Percentiles rank a stretch among this genome's conserved stretches.
These are phyloP conservation scores for Eupithecia tripunctaria DNA, from an alignment of 2,888 invertebrate genomes.

Conservation along the genomic window DNA sequence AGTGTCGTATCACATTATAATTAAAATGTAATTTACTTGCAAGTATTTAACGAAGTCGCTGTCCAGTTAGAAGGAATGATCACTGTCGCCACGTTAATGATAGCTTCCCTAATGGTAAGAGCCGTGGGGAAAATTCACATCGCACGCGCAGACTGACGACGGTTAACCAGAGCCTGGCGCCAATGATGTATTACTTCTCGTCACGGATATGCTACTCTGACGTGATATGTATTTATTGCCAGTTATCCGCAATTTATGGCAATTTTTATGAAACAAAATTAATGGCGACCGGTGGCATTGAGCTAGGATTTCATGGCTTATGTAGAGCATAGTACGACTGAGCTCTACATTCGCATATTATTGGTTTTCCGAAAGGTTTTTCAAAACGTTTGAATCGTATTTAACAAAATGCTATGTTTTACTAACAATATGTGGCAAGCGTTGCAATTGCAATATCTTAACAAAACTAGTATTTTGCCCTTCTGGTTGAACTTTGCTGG, in stretches of 20 bases:
- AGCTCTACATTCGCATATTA: neutral
- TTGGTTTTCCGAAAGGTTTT: neutral
- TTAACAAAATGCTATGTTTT: neutral
- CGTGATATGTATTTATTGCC: conserved; percentile 37
- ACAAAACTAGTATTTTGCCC: conserved; percentile 23
- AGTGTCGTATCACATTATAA: conserved; percentile 50
- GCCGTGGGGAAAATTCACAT: conserved; percentile 75
- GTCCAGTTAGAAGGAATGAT: conserved; percentile 63
- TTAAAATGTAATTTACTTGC: conserved; percentile 60
- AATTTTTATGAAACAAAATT: conserved; percentile 9
- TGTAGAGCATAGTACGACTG: neutral
- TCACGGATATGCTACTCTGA: conserved; percentile 67
- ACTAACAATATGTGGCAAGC: neutral
- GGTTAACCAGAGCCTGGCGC: conserved; percentile 73
- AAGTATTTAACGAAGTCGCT: conserved; percentile 52
- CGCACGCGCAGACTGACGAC: conserved; percentile 74
- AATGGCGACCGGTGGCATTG: conserved; percentile 4
- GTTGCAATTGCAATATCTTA: neutral
- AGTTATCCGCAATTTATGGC: conserved; percentile 20
- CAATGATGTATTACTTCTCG: conserved; percentile 74
- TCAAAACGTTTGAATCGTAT: neutral
- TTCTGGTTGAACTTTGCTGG: conserved; percentile 52
- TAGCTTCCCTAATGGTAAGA: conserved; percentile 76
- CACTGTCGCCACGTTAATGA: conserved; percentile 79
- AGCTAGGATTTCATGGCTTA: neutral